Base-by-base conservation (phyloP, 2,797 vertebrate species). In the Xenentodon cancila region DNA sequence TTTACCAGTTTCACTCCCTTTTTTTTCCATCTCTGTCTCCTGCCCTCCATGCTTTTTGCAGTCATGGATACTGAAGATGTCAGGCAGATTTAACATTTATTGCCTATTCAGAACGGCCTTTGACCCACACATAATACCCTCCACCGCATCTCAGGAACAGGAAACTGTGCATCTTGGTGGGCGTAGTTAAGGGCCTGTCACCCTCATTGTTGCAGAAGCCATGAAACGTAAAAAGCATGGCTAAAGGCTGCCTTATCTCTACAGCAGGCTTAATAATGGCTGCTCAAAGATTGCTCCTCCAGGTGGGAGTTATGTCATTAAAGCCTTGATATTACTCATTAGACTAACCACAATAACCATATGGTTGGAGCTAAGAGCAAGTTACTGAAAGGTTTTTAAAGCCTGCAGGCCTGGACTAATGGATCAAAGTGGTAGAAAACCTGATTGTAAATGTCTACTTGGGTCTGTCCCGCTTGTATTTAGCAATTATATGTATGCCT, bases 11-110 rank as follows among this genome's bases (percentile, higher is more conserved):
- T 82, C 84, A 80, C 73, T 82, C 75, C 59, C 44, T 56, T 71
- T 80, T 76, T 71, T 77, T 61, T 25, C n/a, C 45, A 55, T 81
- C 69, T 76, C 70, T 11, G 51, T 66, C 78, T 85, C 73, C 75
- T 82, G 78, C 43, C 50, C 48, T 42, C 54, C 73, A 73, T 79
- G 80, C 82, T 89, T 73, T 85, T 69, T 88, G 80, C 74, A 76
- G 90, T 89, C 89, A 90, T 79, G 77, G 88, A 93, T 86, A 92
- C 86, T 87, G 84, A 90, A 91, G 82, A 90, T 83, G 84, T 91
- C 89, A 82, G 85, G 79, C 85, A 89, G 80, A 88, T 91, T 89
- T 88, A 90, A 89, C 90, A 84, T 89, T 82, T 86, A 88, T 75
- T 86, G 84, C 82, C 89, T 87, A 85, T 88, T 90, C 82, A 77